Percentiles rank a stretch among this genome's conserved stretches.
Evolutionary conservation across 1,140 invertebrate species (phyloP).

Genomic region (Paraescarpia echinospica): DNA sequence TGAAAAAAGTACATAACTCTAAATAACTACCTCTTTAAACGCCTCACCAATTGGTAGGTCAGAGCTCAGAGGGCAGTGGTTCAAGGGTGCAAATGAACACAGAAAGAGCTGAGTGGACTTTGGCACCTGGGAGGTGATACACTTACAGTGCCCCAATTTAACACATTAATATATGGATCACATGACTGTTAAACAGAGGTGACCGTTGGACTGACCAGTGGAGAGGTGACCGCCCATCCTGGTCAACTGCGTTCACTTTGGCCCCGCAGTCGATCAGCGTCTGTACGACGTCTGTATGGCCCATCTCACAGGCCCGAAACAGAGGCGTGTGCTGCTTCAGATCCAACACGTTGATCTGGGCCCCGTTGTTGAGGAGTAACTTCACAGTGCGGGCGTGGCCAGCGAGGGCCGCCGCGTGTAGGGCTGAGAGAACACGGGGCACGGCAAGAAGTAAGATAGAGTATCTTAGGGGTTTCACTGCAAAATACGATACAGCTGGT

Average conservation of each 20-base stretch:
- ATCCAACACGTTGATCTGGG: constrained; percentile 51
- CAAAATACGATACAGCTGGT: too few relatives aligned
- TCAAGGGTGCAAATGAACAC: not conserved
- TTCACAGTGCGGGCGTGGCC: constrained; percentile 55
- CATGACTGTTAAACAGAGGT: not conserved
- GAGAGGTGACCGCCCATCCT: constrained; percentile 56
- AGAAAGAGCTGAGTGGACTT: not conserved
- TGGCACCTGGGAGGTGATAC: too few relatives aligned
- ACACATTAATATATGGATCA: too few relatives aligned
- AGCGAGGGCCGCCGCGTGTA: constrained; percentile 56
- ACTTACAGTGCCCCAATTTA: too few relatives aligned
- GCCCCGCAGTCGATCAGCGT: constrained; percentile 54
- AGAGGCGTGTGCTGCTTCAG: constrained; percentile 56
- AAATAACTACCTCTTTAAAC: too few relatives aligned
- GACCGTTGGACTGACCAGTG: constrained; percentile 49
- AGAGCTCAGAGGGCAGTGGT: not conserved
- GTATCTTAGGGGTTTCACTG: not conserved
- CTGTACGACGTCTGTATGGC: constrained; percentile 55
- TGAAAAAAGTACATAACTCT: too few relatives aligned
- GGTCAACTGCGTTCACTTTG: constrained; percentile 50
- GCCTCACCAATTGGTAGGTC: too few relatives aligned
- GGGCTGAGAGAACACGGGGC: constrained; percentile 38
- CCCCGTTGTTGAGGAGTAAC: constrained; percentile 49
- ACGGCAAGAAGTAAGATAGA: not conserved
- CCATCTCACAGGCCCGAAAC: constrained; percentile 59